A percentile compares a stretch with the other conserved stretches of the same genome.
Conservation (phyloP, 2,797 vertebrate genomes). For the Spinibarbus caldwelli region DNA sequence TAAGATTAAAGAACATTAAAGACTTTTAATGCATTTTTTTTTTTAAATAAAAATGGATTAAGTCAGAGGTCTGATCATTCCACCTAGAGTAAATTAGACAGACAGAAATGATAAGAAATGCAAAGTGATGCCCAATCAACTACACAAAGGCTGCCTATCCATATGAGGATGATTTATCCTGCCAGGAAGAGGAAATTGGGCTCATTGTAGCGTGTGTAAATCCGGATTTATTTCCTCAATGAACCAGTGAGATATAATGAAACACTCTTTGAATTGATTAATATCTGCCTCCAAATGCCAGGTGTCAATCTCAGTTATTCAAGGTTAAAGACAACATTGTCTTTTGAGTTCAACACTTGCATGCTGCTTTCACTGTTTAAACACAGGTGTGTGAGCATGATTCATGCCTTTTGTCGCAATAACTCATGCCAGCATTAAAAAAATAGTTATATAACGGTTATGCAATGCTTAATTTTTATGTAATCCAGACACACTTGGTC, state of each 20-base stretch:
- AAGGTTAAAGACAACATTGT: slow-evolving; percentile 1
- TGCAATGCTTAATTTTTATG: slow-evolving; percentile 46
- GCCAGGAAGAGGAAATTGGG: not conserved
- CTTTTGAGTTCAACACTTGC: slow-evolving; percentile 6
- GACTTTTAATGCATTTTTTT: slow-evolving; percentile 35
- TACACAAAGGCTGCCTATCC: slow-evolving; percentile 28
- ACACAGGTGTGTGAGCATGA: slow-evolving; percentile 20
- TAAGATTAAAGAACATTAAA: slow-evolving; percentile 49
- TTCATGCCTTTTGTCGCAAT: slow-evolving; percentile 37
- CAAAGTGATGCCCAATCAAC: slow-evolving; percentile 23
- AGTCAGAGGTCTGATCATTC: slow-evolving; percentile 34
- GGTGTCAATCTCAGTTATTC: slow-evolving; percentile 10
- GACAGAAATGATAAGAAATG: slow-evolving; percentile 13
- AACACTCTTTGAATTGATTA: slow-evolving; percentile 17
- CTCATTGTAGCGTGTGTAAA: slow-evolving; percentile 35
- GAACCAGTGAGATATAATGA: not conserved
- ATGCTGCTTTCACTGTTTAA: not conserved
- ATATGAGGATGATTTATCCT: not conserved
- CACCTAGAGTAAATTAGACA: slow-evolving; percentile 25
- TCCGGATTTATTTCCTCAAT: slow-evolving; percentile 35
- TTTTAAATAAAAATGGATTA: slow-evolving; percentile 23
- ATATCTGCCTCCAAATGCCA: slow-evolving; percentile 26
- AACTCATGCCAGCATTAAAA: slow-evolving; percentile 12
- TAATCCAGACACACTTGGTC: slow-evolving; percentile 39
- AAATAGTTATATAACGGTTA: slow-evolving; percentile 53